These are phyloP conservation scores for Porites rus DNA, from an alignment of 92 coral and sea anemone species.

Conservation along the genomic window DNA sequence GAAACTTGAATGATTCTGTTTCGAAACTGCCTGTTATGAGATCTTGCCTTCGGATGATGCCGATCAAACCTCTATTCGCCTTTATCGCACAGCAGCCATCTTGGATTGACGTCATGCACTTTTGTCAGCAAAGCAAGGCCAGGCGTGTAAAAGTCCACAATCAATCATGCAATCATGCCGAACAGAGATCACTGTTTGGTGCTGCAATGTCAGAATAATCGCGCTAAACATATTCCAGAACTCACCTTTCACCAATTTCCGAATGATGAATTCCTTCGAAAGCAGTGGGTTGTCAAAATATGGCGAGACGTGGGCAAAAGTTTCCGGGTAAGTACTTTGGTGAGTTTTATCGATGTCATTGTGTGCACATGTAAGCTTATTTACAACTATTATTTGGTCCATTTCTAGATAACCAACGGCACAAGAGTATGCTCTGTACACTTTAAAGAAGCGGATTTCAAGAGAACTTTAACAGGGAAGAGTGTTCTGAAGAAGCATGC, in stretches of 20 bases:
- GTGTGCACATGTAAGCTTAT: slow-evolving; percentile 24
- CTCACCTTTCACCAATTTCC: slow-evolving; percentile 44
- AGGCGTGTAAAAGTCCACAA: slow-evolving; percentile 10
- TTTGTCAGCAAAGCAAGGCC: slow-evolving; percentile 27
- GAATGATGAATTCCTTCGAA: slow-evolving; percentile 22
- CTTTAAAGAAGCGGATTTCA: slow-evolving; percentile 36
- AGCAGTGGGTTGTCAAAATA: slow-evolving; percentile 38
- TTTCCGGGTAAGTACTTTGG: slow-evolving; percentile 34
- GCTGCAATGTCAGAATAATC: slow-evolving; percentile 35
- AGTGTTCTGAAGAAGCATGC: slow-evolving; percentile 42
- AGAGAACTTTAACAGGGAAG: slow-evolving; percentile 48
- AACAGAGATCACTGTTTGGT: neutral
- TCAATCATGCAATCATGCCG: neutral
- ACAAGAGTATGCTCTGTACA: slow-evolving; percentile 56
- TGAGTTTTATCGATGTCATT: slow-evolving; percentile 18
- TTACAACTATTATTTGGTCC: slow-evolving; percentile 43
- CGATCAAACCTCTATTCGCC: too few relatives aligned
- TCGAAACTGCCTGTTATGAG: too few relatives aligned
- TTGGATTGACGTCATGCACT: slow-evolving; percentile 26
- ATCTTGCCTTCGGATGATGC: too few relatives aligned
- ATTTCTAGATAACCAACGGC: slow-evolving; percentile 42
- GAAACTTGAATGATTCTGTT: too few relatives aligned
- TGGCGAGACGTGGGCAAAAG: slow-evolving; percentile 30
- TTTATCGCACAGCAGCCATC: slow-evolving; percentile 34
- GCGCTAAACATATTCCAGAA: slow-evolving; percentile 11